phyloP scores from a whole-genome alignment of 1,140 invertebrate species.

The Hylaeus volcanicus region DNA sequence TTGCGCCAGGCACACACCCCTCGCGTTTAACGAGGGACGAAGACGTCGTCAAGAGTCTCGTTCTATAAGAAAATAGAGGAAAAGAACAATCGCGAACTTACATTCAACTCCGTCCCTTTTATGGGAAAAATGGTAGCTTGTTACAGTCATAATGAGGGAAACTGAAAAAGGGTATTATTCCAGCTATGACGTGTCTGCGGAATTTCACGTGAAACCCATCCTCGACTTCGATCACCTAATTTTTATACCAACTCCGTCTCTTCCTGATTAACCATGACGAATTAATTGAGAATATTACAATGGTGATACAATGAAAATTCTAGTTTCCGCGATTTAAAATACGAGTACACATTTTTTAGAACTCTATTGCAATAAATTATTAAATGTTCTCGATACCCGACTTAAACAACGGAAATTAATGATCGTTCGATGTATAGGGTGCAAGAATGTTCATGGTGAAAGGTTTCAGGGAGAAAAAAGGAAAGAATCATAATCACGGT shows the following conservation, averaged over 20 bases:
- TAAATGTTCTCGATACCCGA: not conserved
- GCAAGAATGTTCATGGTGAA: not conserved
- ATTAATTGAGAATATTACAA: too few species aligned
- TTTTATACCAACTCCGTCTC: not conserved
- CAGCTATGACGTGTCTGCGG: not conserved
- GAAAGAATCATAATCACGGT: not conserved
- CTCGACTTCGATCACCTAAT: not conserved
- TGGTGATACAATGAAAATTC: too few species aligned
- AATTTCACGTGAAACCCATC: not conserved
- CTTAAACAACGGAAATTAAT: not conserved
- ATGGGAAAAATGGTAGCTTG: not conserved
- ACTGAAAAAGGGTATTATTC: conserved; percentile 1
- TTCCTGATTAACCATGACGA: not conserved
- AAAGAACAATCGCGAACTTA: conserved; percentile 4
- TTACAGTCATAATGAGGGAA: conserved; percentile 21
- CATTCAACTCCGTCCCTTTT: not conserved
- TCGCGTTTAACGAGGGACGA: not conserved
- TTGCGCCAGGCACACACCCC: not conserved
- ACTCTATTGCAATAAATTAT: too few species aligned
- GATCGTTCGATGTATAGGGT: too few species aligned
- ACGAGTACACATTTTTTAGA: too few species aligned
- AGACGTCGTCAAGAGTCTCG: not conserved
- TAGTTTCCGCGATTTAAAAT: too few species aligned
- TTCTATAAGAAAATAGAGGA: not conserved
- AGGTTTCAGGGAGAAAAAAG: not conserved